Evolutionary conservation across 2,113 vertebrate genomes (phyloP).

Genomic region (Glaucidium brasilianum): DNA sequence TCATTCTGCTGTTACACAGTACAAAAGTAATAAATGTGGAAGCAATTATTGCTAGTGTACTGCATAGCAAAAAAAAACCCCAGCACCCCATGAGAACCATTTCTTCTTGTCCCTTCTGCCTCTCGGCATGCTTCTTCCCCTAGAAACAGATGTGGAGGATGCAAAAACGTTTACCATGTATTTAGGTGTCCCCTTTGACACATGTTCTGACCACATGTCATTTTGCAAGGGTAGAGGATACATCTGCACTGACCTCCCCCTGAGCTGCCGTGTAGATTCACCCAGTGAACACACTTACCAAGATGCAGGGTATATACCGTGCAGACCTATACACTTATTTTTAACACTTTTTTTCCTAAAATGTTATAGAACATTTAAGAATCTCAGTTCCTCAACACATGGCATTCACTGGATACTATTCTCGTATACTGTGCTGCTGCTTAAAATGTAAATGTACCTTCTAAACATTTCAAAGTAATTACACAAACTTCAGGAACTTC

Average conservation of each 20-base stretch:
- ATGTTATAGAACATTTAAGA: not conserved
- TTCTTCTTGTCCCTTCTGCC: not conserved
- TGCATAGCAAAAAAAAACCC: not conserved
- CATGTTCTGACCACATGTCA: not conserved
- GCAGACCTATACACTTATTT: not conserved
- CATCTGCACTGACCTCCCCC: too few species aligned
- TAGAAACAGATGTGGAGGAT: not conserved
- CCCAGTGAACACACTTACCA: not conserved
- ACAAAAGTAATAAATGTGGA: not conserved
- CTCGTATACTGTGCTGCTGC: not conserved
- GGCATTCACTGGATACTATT: not conserved
- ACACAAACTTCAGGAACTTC: not conserved
- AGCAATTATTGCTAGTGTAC: not conserved
- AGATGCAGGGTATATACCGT: not conserved
- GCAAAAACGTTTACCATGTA: not conserved
- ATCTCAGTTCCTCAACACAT: not conserved
- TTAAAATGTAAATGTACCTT: not conserved
- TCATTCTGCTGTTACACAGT: not conserved
- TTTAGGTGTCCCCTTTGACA: not conserved
- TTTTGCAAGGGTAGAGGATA: not conserved
- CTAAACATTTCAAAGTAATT: slow-evolving; percentile 5
- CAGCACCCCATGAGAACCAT: not conserved
- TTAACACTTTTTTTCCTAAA: not conserved
- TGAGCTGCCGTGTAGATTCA: not conserved
- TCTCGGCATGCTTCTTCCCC: not conserved